Evolutionary conservation across 2,113 vertebrate genomes (phyloP).

Genomic region (Rana temporaria): DNA sequence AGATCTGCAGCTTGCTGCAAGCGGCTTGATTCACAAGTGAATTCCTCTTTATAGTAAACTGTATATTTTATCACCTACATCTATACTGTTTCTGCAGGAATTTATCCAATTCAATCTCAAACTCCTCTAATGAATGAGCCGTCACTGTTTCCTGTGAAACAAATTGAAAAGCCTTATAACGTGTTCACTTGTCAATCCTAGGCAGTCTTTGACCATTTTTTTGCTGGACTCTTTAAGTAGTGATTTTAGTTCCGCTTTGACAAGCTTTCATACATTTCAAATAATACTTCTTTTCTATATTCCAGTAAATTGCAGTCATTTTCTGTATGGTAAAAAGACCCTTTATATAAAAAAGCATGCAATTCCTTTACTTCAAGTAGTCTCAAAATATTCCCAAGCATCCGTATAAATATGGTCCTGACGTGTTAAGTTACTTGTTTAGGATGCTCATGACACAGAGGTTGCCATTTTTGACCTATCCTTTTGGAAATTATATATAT

Average conservation of each 20-base stretch:
- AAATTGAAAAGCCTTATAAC: conserved; percentile 50
- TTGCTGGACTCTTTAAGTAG: neutral
- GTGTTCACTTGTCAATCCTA: conserved; percentile 35
- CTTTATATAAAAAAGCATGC: neutral
- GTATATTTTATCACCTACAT: conserved; percentile 30
- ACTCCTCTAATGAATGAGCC: conserved; percentile 48
- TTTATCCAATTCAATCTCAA: conserved; percentile 51
- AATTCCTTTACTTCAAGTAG: no score
- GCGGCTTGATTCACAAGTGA: neutral
- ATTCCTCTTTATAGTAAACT: conserved; percentile 24
- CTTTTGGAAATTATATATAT: no score
- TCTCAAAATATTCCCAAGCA: no score
- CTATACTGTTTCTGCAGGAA: conserved; percentile 43
- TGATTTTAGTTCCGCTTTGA: conserved; percentile 21
- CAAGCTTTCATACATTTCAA: conserved; percentile 25
- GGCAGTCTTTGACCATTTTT: conserved; percentile 35
- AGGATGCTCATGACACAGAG: no score
- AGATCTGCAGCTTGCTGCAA: conserved; percentile 7
- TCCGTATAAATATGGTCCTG: no score
- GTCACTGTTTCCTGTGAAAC: conserved; percentile 33
- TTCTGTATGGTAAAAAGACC: neutral
- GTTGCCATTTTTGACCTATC: no score
- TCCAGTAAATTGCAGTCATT: neutral
- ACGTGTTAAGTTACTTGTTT: no score
- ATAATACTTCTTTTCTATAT: conserved; percentile 41